phyloP scores from a whole-genome alignment of 1,140 invertebrate genomes.

The Heliconius hermathena region DNA sequence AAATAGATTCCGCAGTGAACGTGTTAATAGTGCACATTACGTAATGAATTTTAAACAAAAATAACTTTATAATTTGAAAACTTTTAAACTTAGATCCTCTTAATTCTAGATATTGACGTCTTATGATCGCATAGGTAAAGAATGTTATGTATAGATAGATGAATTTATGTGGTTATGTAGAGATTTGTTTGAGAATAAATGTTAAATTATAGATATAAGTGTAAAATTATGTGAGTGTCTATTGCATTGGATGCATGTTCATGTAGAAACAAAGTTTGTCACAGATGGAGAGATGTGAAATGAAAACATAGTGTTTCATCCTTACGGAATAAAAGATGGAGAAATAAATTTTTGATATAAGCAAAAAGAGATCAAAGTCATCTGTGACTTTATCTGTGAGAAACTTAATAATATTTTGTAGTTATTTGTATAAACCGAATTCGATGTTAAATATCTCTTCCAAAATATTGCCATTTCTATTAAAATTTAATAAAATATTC shows the following conservation, averaged over 20 bases:
- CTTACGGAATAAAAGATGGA: neutral
- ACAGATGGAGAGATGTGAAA: conserved; percentile 20
- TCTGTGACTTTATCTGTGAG: conserved; percentile 22
- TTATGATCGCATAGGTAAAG: conserved; percentile 68
- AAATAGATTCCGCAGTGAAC: no score
- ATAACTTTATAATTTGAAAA: conserved; percentile 39
- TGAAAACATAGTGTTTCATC: neutral
- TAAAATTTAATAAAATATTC: conserved; percentile 50
- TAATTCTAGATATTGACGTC: conserved; percentile 52
- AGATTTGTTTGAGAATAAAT: conserved; percentile 63
- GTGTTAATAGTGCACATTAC: conserved; percentile 25
- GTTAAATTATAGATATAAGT: conserved; percentile 60
- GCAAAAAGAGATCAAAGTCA: neutral
- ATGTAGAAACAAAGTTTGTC: conserved; percentile 35
- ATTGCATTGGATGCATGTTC: conserved; percentile 66
- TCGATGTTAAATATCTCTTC: conserved; percentile 69
- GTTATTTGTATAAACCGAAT: conserved; percentile 66
- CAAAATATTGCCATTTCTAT: conserved; percentile 73
- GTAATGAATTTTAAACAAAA: conserved; percentile 60
- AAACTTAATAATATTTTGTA: conserved; percentile 52
- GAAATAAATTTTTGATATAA: neutral
- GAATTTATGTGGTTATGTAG: conserved; percentile 71
- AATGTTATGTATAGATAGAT: conserved; percentile 72
- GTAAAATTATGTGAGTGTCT: conserved; percentile 50
- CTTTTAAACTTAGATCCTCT: conserved; percentile 40